Evolutionary conservation across 2,888 invertebrate species (phyloP).

Genomic region (Apeira syringaria): DNA sequence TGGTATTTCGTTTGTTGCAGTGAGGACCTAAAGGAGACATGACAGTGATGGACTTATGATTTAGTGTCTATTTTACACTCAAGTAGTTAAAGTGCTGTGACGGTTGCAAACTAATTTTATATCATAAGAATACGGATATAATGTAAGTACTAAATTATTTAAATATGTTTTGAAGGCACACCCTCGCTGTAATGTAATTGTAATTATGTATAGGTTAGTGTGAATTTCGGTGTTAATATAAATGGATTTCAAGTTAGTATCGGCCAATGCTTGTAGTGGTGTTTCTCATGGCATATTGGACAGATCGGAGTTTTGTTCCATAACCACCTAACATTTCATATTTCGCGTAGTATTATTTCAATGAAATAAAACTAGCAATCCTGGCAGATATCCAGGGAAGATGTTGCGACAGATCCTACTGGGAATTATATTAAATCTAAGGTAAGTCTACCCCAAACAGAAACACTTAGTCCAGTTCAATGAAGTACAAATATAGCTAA

Average conservation of each 20-base stretch:
- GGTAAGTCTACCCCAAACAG: too few relatives aligned
- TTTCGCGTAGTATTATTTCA: too few relatives aligned
- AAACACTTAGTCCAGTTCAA: too few relatives aligned
- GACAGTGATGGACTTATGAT: constrained; percentile 25
- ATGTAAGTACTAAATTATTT: constrained; percentile 81
- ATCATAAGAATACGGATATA: constrained; percentile 58
- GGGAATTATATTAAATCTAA: too few relatives aligned
- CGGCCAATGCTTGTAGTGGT: constrained; percentile 56
- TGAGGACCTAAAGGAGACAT: constrained; percentile 38
- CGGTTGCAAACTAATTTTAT: constrained; percentile 69
- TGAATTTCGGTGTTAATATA: constrained; percentile 63
- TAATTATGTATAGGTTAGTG: constrained; percentile 57
- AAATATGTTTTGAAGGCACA: constrained; percentile 75
- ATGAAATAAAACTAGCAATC: too few relatives aligned
- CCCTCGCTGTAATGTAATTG: constrained; percentile 67
- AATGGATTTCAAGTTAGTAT: constrained; percentile 54
- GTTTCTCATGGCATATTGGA: too few relatives aligned
- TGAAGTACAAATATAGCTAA: too few relatives aligned
- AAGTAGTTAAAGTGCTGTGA: constrained; percentile 68
- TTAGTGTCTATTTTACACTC: constrained; percentile 47
- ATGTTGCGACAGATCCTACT: too few relatives aligned
- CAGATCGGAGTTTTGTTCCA: too few relatives aligned
- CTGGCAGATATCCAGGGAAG: too few relatives aligned
- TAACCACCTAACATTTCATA: too few relatives aligned
- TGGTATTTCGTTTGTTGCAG: constrained; percentile 47